Evolutionary conservation across 2,797 vertebrate species (phyloP).

Genomic region (Malacoraja senta): DNA sequence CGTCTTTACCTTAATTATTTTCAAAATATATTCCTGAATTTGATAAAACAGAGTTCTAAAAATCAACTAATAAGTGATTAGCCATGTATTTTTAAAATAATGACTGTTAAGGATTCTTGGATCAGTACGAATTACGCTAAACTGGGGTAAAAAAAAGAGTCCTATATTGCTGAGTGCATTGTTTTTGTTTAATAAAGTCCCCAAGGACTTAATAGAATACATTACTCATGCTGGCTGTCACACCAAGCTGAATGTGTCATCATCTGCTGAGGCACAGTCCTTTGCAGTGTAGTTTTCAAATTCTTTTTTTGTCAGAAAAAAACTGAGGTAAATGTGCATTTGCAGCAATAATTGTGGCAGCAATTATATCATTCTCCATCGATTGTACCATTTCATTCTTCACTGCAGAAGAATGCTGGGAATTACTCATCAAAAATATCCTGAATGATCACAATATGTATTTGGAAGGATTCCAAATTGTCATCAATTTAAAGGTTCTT

Average conservation of each 20-base stretch:
- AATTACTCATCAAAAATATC: background rate
- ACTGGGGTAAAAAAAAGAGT: background rate
- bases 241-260: background rate
- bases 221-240: background rate
- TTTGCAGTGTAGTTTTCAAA: background rate
- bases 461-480: background rate
- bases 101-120: background rate
- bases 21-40: background rate
- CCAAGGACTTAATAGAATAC: background rate
- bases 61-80: no score
- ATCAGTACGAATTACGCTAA: background rate
- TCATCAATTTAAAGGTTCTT: background rate
- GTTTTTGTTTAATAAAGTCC: background rate
- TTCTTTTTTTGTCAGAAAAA: background rate
- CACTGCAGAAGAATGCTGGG: background rate
- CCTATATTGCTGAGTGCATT: background rate
- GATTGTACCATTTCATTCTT: background rate
- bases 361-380: no score
- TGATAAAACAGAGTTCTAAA: background rate
- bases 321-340: background rate
- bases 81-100: background rate
- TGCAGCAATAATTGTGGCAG: background rate
- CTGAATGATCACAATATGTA: background rate
- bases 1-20: background rate
- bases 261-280: slow-evolving; percentile 2